phyloP scores from a whole-genome alignment of 2,113 vertebrate species.

The Aldabrachelys gigantea region DNA sequence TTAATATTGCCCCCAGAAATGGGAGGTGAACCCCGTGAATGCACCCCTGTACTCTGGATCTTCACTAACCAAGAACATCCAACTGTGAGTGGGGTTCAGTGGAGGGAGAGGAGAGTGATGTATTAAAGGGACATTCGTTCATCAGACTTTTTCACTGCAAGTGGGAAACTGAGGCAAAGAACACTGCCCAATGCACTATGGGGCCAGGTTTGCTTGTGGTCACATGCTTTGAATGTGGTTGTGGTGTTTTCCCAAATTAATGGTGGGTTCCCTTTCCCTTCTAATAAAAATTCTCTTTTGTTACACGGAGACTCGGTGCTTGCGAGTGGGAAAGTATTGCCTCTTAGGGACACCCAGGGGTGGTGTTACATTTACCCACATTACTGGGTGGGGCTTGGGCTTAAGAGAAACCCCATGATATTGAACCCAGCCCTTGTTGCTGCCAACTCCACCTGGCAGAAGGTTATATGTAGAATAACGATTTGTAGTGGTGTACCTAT shows the following conservation, averaged over 20 bases:
- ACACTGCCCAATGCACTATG: not conserved
- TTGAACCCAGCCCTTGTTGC: not conserved
- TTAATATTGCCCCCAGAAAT: not conserved
- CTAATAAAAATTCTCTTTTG: not conserved
- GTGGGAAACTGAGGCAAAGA: not conserved
- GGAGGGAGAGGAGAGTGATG: not conserved
- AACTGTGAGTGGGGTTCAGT: not conserved
- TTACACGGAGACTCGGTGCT: not conserved
- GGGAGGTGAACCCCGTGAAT: not conserved
- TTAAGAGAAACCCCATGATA: not conserved
- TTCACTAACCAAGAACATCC: not conserved
- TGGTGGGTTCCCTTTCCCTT: not conserved
- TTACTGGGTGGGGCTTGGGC: not conserved
- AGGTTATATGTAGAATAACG: not conserved
- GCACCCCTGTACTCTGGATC: not conserved
- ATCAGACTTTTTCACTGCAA: not conserved
- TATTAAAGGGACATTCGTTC: not conserved
- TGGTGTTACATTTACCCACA: not conserved
- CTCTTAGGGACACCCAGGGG: not conserved
- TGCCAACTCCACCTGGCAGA: not conserved
- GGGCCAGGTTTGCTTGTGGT: not conserved
- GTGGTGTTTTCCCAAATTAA: not conserved
- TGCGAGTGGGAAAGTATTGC: not conserved
- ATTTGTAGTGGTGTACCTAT: not conserved
- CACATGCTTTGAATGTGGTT: not conserved